Evolutionary conservation across 2,797 vertebrate species (phyloP).

Genomic region (Melanotaenia parkinsoni): DNA sequence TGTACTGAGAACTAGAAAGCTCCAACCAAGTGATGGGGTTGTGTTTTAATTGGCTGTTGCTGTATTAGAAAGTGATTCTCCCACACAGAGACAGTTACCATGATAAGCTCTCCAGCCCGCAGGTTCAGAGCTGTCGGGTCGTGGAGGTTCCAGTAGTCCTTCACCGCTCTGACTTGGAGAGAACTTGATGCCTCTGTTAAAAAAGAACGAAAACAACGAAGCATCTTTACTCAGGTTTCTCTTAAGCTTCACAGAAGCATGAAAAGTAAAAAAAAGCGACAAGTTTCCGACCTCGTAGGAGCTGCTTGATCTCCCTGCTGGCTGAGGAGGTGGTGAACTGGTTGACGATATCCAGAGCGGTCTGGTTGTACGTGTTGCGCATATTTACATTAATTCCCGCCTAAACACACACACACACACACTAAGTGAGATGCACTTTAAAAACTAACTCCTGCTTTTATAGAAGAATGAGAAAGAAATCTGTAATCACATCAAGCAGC

Average conservation of each 20-base stretch:
- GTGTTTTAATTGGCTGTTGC: conserved; percentile 58
- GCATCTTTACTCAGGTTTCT: conserved; percentile 6
- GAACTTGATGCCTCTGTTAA: conserved; percentile 91
- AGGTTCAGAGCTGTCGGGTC: conserved; percentile 95
- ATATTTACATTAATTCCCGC: conserved; percentile 92
- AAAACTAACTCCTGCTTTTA: conserved; percentile 36
- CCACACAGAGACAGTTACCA: conserved; percentile 76
- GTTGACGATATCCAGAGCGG: conserved; percentile 95
- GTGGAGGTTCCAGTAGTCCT: conserved; percentile 97
- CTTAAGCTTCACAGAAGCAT: conserved; percentile 66
- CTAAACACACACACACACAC: conserved; percentile 64
- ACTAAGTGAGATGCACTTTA: conserved; percentile 16
- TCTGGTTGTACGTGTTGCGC: conserved; percentile 96
- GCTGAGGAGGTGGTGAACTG: conserved; percentile 96
- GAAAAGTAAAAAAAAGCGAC: conserved; percentile 32
- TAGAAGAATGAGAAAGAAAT: background rate
- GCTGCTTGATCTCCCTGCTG: conserved; percentile 96
- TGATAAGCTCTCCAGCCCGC: conserved; percentile 92
- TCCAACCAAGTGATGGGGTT: no score
- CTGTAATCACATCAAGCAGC: conserved; percentile 88
- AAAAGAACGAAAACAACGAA: background rate
- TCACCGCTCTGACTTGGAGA: conserved; percentile 93
- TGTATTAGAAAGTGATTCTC: background rate
- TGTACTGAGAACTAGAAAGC: no score
- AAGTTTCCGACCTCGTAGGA: conserved; percentile 88